Conservation (phyloP, 2,113 vertebrate genomes). For the Mustela lutreola region DNA sequence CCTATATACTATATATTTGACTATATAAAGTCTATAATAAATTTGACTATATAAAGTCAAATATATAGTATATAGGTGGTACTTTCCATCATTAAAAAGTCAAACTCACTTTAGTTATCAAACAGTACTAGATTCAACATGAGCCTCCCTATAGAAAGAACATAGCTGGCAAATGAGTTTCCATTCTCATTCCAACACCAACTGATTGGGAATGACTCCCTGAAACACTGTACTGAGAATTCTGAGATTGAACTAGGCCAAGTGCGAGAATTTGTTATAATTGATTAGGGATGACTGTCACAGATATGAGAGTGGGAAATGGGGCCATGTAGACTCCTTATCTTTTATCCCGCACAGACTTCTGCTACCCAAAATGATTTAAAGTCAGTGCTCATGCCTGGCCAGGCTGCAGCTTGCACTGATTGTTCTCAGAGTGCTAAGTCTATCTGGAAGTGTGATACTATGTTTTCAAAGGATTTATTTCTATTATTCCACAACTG, state of each 20-base stretch:
- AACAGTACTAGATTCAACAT: not conserved
- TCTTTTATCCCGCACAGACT: not conserved
- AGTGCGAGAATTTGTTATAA: not conserved
- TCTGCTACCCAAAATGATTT: not conserved
- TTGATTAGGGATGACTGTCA: constrained; percentile 27
- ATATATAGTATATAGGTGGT: not conserved
- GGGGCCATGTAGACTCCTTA: not conserved
- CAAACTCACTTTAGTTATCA: not conserved
- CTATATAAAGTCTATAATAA: too few species aligned
- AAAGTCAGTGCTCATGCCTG: not conserved
- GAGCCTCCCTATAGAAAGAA: constrained; percentile 22
- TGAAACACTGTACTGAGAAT: not conserved
- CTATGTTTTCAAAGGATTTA: constrained; percentile 66
- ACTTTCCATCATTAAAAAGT: constrained; percentile 28
- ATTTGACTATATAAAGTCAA: not conserved
- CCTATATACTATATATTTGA: too few species aligned
- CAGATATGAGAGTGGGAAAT: not conserved
- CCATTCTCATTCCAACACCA: not conserved
- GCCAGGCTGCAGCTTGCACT: not conserved
- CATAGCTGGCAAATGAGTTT: constrained; percentile 5
- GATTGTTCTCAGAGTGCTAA: constrained; percentile 14
- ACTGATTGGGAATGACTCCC: constrained; percentile 17
- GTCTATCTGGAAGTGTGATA: not conserved
- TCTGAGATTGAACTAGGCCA: not conserved
- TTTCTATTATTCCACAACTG: constrained; percentile 65